Conservation (phyloP, 2,888 invertebrate species). For the Hydropsyche betteni region DNA sequence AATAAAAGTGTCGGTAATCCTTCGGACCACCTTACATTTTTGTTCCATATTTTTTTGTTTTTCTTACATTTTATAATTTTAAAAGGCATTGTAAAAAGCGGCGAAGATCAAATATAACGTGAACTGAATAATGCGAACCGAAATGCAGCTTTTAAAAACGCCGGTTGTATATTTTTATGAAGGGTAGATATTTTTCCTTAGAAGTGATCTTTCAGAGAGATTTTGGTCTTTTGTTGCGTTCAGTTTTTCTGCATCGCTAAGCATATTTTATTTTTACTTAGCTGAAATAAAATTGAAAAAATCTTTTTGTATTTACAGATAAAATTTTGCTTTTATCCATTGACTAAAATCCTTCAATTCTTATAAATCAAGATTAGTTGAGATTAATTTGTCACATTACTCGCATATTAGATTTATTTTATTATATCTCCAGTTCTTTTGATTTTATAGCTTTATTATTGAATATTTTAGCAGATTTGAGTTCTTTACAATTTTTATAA, state of each 20-base stretch:
- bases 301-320: conserved; percentile 11
- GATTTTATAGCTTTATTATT: too few species aligned
- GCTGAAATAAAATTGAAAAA: background rate
- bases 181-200: conserved; percentile 13
- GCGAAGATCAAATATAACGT: conserved; percentile 23
- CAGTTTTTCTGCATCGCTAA: conserved; percentile 1
- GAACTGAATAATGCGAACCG: conserved; percentile 8
- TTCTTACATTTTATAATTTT: conserved; percentile 23
- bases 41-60: conserved; percentile 11
- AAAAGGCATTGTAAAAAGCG: conserved; percentile 31
- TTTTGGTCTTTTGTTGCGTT: background rate
- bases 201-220: background rate
- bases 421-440: too few species aligned
- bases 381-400: too few species aligned
- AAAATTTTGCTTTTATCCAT: background rate
- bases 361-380: too few species aligned
- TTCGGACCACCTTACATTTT: background rate
- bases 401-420: too few species aligned
- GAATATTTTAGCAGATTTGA: too few species aligned
- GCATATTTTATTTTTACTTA: too few species aligned
- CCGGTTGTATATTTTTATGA: conserved; percentile 27
- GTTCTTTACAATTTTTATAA: too few species aligned
- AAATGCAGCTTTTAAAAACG: conserved; percentile 17
- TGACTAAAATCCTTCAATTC: background rate
- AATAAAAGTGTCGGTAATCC: conserved; percentile 25